Conservation (phyloP, 2,888 invertebrate genomes). For the Teleiodes luculella region DNA sequence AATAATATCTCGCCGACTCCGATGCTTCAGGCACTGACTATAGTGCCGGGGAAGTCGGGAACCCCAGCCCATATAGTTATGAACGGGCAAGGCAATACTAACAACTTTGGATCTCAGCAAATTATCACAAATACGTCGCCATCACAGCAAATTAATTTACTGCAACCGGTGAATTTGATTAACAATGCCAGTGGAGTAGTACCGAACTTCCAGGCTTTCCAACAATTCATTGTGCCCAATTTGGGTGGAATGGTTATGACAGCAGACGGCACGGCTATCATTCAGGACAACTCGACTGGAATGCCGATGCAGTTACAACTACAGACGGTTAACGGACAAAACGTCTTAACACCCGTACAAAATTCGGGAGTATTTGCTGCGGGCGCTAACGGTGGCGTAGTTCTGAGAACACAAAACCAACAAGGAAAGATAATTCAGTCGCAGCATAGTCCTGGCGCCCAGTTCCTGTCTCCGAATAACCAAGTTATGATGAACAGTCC, state of each 20-base stretch:
- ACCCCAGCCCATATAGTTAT: slow-evolving; percentile 87
- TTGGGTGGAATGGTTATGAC: slow-evolving; percentile 91
- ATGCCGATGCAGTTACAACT: slow-evolving; percentile 87
- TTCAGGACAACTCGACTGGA: slow-evolving; percentile 83
- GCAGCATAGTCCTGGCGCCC: slow-evolving; percentile 83
- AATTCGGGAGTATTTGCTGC: slow-evolving; percentile 81
- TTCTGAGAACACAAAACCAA: slow-evolving; percentile 85
- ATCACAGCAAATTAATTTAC: slow-evolving; percentile 83
- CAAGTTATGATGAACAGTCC: slow-evolving; percentile 88
- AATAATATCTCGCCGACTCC: slow-evolving; percentile 82
- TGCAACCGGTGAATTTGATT: slow-evolving; percentile 89
- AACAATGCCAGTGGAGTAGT: slow-evolving; percentile 84
- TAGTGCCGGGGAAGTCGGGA: slow-evolving; percentile 86
- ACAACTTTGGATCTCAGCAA: slow-evolving; percentile 82
- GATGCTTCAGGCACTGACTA: slow-evolving; percentile 86
- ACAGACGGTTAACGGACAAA: slow-evolving; percentile 89
- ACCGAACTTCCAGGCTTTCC: slow-evolving; percentile 87
- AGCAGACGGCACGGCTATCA: slow-evolving; percentile 86
- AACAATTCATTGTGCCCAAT: slow-evolving; percentile 90
- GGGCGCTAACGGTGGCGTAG: slow-evolving; percentile 86
- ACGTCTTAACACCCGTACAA: slow-evolving; percentile 86
- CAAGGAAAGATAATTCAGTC: slow-evolving; percentile 84
- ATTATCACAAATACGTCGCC: slow-evolving; percentile 81
- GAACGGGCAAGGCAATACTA: slow-evolving; percentile 83
- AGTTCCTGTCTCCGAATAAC: slow-evolving; percentile 85